Base-by-base conservation (phyloP, 2,113 vertebrate species). In the Strix uralensis region DNA sequence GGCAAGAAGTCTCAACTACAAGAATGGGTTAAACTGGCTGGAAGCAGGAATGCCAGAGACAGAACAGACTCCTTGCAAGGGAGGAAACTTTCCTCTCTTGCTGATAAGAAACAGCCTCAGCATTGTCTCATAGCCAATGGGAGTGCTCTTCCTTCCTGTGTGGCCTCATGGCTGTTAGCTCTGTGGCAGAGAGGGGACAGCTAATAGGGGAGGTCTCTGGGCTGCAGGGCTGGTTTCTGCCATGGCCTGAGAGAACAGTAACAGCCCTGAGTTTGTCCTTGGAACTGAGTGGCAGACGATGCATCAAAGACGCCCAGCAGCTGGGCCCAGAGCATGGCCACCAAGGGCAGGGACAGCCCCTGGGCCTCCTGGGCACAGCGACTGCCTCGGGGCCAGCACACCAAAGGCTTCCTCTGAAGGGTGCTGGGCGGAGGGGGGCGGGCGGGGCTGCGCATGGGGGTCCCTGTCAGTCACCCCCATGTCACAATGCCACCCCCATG, bases 301-400 rank as follows among this genome's bases (percentile, higher is more conserved):
- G 29, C 4, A 1, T 13, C 32, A 36, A 69, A 18, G 46, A n/a
- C 0, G 2, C 15, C 15, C n/a, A 62, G n/a, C n/a, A 62, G 46
- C 57, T 61, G 27, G 21, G 32, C 34, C 17, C 22, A 30, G 19
- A 8, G 34, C 34, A 6, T 30, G 57, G n/a, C 34, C 57, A n/a
- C 38, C 38, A 54, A 44, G 29, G 49, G 38, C 49, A 52, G 47
- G 22, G 59, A 42, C 36, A 32, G n/a, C 15, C 34, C 13, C 23
- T 4, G 55, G 25, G 34, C 15, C 20, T 46, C 44, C 44, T 46
- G 44, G 44, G 16, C 44, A 46, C 44, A 46, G 44, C 6, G 15
- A 17, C 44, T 46, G 44, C 44, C 44, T 46, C 44, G 44, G 44
- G 44, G 44, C 44, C 44, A 17, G 44, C 44, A 46, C 44, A 16